phyloP scores from a whole-genome alignment of 2,797 vertebrate species.

The Sebastes minor region DNA sequence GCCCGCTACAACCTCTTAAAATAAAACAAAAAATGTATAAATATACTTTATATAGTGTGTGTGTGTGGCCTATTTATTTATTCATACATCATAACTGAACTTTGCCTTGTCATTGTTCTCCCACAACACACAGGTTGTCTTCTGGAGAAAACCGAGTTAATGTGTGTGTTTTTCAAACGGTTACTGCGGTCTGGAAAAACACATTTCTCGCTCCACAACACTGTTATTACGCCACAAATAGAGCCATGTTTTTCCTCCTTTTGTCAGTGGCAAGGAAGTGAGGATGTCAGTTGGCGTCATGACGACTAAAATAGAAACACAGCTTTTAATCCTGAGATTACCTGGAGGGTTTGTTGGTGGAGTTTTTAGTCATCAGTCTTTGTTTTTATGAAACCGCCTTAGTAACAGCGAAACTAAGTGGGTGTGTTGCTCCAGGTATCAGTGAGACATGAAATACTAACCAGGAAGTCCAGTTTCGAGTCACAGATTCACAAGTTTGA shows the following conservation, averaged over 20 bases:
- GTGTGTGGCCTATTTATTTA: too few relatives aligned
- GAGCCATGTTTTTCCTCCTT: background rate
- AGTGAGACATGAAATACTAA: background rate
- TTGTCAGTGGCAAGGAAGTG: background rate
- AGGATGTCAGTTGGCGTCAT: background rate
- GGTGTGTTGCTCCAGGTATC: background rate
- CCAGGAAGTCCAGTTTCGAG: background rate
- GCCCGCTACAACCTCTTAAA: too few relatives aligned
- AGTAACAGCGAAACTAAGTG: background rate
- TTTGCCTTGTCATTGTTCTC: too few relatives aligned
- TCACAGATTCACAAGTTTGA: background rate
- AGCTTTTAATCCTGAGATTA: background rate
- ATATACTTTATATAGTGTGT: too few relatives aligned
- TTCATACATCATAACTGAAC: too few relatives aligned
- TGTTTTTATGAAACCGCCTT: background rate
- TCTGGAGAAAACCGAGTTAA: too few relatives aligned
- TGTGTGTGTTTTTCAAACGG: background rate
- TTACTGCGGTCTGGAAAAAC: background rate
- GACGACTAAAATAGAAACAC: background rate
- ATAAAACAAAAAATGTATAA: rapidly evolving
- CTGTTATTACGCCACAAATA: background rate
- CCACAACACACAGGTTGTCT: too few relatives aligned
- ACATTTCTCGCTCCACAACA: background rate
- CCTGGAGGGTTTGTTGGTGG: background rate
- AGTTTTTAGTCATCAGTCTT: background rate